Evolutionary conservation across 2,888 invertebrate species (phyloP).

Genomic region (Rotaria magnacalcarata): DNA sequence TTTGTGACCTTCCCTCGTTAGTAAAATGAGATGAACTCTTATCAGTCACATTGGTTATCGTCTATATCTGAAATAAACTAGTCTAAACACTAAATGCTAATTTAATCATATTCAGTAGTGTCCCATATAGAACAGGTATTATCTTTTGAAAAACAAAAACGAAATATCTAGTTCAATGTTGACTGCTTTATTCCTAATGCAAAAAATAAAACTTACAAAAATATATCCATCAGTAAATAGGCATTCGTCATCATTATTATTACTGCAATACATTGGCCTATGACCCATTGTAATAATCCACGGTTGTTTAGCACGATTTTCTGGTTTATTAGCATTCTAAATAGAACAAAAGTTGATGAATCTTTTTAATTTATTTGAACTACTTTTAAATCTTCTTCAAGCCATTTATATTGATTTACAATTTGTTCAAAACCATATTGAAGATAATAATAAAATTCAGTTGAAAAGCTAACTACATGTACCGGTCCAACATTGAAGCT

Average conservation of each 20-base stretch:
- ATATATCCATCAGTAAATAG: slow-evolving; percentile 52
- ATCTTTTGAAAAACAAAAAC: no score
- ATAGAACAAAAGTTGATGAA: no score
- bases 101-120: no score
- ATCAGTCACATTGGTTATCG: no score
- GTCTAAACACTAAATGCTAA: no score
- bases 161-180: no score
- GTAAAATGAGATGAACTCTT: no score
- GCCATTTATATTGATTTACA: slow-evolving; percentile 68
- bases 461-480: slow-evolving; percentile 77
- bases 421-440: slow-evolving; percentile 75
- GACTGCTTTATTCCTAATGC: no score
- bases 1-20: no score
- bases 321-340: slow-evolving; percentile 56
- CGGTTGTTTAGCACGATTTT: slow-evolving; percentile 55
- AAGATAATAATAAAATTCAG: slow-evolving; percentile 85
- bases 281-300: slow-evolving; percentile 60
- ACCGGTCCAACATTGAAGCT: slow-evolving; percentile 75
- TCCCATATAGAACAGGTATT: no score
- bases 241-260: slow-evolving; percentile 76
- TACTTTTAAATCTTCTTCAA: slow-evolving; percentile 72
- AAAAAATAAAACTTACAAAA: not conserved
- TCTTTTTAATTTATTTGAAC: not conserved
- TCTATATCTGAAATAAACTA: no score
- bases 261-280: slow-evolving; percentile 62